Percentiles rank a stretch among this genome's conserved stretches.
Evolutionary conservation across 2,797 vertebrate genomes (phyloP).

Genomic region (Hemitrygon akajei): DNA sequence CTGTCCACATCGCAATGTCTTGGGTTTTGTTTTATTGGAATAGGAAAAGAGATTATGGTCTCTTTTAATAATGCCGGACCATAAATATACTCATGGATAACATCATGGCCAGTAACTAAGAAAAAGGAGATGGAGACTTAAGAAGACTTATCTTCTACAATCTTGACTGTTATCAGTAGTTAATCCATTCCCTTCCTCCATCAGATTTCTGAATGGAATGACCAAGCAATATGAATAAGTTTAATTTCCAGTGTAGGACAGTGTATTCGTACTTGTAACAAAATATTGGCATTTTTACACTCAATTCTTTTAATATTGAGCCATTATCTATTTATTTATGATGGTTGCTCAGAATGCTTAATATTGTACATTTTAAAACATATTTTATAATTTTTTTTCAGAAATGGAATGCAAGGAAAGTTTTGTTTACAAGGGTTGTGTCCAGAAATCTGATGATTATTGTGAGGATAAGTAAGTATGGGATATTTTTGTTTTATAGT

Average conservation of each 20-base stretch:
- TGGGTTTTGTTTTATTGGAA: neutral
- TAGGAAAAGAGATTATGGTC: neutral
- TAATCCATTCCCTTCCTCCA: no score
- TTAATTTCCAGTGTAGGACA: neutral
- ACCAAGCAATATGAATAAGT: neutral
- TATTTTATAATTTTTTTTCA: neutral
- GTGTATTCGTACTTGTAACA: neutral
- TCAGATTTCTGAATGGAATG: no score
- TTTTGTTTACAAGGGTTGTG: neutral
- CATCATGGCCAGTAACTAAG: neutral
- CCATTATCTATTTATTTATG: neutral
- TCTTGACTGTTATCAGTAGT: neutral
- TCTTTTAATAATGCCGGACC: neutral
- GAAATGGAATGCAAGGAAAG: neutral
- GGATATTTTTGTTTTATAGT: neutral
- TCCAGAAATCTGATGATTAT: neutral
- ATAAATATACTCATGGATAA: no score
- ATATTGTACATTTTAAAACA: neutral
- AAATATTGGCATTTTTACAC: neutral
- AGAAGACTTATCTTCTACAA: neutral
- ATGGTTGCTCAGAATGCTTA: neutral
- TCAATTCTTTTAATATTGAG: neutral
- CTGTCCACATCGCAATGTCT: neutral
- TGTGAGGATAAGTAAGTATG: neutral
- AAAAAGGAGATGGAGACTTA: neutral